phyloP scores from a whole-genome alignment of 64 coral and sea anemone genomes.

The Montipora sp. region DNA sequence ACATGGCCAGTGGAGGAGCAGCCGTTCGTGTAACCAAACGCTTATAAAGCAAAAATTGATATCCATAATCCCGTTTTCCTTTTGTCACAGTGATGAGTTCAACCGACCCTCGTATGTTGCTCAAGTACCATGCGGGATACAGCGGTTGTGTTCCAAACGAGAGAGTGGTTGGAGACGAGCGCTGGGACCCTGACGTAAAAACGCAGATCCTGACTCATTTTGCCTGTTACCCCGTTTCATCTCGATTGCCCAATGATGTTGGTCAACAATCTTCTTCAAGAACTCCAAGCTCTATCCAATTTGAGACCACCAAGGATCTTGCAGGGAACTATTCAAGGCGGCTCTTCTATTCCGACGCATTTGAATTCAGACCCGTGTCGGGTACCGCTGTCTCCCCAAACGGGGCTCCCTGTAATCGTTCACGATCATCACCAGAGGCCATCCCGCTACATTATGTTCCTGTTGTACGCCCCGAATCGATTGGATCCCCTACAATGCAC shows the following conservation, averaged over 20 bases:
- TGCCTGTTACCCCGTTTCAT: conserved; percentile 31
- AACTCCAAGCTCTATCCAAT: neutral
- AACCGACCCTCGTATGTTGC: conserved; percentile 44
- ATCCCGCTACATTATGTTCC: conserved; percentile 38
- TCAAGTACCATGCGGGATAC: conserved; percentile 68
- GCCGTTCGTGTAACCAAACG: no score
- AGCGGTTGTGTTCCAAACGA: conserved; percentile 65
- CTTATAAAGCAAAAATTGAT: neutral
- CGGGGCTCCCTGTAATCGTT: neutral
- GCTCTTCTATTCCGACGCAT: neutral
- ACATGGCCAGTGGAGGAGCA: no score
- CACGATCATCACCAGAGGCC: neutral
- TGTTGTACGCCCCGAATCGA: conserved; percentile 22
- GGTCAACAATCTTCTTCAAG: neutral
- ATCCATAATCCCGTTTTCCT: neutral
- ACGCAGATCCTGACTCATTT: conserved; percentile 71
- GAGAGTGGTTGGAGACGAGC: conserved; percentile 49
- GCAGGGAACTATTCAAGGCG: conserved; percentile 6
- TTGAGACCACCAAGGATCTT: neutral
- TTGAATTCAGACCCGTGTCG: neutral
- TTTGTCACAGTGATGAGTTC: conserved; percentile 17
- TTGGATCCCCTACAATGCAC: neutral
- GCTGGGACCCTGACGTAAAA: conserved; percentile 56
- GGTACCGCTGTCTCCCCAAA: conserved; percentile 8
- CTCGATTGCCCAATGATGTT: neutral